phyloP scores from a whole-genome alignment of 2,888 invertebrate species.

The Cephus rjabovi region DNA sequence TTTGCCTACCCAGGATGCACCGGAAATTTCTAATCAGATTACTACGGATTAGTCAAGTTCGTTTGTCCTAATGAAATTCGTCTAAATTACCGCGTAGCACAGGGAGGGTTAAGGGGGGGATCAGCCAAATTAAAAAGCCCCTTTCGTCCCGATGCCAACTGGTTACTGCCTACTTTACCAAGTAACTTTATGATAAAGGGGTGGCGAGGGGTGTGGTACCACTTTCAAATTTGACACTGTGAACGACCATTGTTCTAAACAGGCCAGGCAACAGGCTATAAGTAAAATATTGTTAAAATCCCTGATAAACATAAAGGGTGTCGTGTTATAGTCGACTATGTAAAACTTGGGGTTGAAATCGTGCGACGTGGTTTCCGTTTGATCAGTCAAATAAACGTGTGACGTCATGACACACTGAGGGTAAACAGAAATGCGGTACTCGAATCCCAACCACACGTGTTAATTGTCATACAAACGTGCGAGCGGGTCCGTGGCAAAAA shows the following conservation, averaged over 20 bases:
- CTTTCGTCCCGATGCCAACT: not conserved
- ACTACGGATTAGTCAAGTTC: slow-evolving; percentile 66
- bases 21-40: slow-evolving; percentile 67
- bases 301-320: not conserved
- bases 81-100: slow-evolving; percentile 61
- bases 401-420: slow-evolving; percentile 13
- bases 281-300: not conserved
- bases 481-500: slow-evolving; percentile 36
- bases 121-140: not conserved
- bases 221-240: not conserved
- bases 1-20: slow-evolving; percentile 53
- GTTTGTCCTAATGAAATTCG: slow-evolving; percentile 67
- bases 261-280: too few relatives aligned
- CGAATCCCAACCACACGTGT: slow-evolving; percentile 39
- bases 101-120: not conserved
- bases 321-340: not conserved
- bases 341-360: not conserved
- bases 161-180: not conserved
- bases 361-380: slow-evolving; percentile 14
- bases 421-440: slow-evolving; percentile 35
- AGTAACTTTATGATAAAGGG: not conserved
- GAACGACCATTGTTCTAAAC: not conserved
- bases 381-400: slow-evolving; percentile 16
- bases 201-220: too few relatives aligned
- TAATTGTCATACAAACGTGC: slow-evolving; percentile 49